Percentiles rank a stretch among this genome's conserved stretches.
phyloP scores from a whole-genome alignment of 2,888 invertebrate species.

The Seladonia tumulorum region DNA sequence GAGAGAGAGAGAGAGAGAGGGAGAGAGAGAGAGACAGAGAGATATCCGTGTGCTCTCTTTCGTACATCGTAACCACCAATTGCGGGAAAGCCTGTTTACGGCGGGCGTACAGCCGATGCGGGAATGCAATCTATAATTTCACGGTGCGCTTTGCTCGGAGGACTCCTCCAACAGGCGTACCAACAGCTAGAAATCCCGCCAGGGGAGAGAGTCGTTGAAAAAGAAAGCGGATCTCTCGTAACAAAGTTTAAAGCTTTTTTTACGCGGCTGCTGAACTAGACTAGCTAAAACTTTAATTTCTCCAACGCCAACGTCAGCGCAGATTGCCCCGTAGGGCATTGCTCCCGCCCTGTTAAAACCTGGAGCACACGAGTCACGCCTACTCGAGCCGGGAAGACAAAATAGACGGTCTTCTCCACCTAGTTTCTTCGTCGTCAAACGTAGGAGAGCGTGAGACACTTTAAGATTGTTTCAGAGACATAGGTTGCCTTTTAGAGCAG shows the following conservation, averaged over 20 bases:
- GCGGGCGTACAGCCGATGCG: neutral
- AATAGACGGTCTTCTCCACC: neutral
- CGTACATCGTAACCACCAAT: constrained; percentile 1
- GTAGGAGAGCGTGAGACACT: neutral
- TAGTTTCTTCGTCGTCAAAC: neutral
- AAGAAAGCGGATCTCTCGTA: neutral
- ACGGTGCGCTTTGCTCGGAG: neutral
- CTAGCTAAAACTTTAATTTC: constrained; percentile 1
- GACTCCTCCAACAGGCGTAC: constrained; percentile 1
- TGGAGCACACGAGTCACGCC: neutral
- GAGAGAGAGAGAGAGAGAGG: neutral
- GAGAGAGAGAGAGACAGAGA: neutral
- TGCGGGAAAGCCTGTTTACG: constrained; percentile 6
- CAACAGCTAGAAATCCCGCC: neutral
- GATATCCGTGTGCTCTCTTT: neutral
- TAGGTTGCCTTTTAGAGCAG: neutral
- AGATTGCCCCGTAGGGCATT: neutral
- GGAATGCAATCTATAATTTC: constrained; percentile 18
- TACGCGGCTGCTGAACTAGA: neutral
- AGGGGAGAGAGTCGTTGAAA: neutral
- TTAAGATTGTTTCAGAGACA: neutral
- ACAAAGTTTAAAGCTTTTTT: constrained; percentile 1
- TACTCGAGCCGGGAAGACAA: neutral
- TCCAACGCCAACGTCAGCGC: neutral
- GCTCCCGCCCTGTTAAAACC: neutral